Base-by-base conservation (phyloP, 2,888 invertebrate genomes). In the Heliothis peltigera region DNA sequence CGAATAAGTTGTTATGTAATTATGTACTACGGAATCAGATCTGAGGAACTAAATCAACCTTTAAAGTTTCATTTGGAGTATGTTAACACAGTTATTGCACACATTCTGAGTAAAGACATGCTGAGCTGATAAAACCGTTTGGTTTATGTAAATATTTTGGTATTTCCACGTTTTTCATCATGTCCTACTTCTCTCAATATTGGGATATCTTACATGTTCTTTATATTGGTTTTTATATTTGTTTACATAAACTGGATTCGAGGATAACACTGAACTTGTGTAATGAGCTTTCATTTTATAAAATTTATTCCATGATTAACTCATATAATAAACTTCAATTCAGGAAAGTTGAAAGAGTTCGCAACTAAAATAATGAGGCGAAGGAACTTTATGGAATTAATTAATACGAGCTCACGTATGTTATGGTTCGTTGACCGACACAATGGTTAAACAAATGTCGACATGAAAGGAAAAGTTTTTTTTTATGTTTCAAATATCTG, bases 101-200 rank as follows among this genome's bases (percentile, higher is more conserved):
- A 60, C 60, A 47, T 66, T 65, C 60, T 48, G 25, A 55, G 65
- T 75, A 74, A 59, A 64, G 35, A 56, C 59, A 69, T n/a, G 15
- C 19, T 53, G 46, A 56, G 46, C 44, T 67, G 57, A 49, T 73
- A 48, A 47, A 70, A 70, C 48, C 59, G 57, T 56, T 70, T 54
- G 59, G 46, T 49, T 61, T 47, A 48, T 21, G 57, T 75, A 76
- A 76, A 72, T 76, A 76, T 76, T 76, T 51, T 71, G 57, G 22
- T 64, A 43, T 51, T 48, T 56, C n/a, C n/a, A 64, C 55, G 60
- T 53, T 59, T 58, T 56, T 58, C 53, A 52, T 49, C 52, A 44
- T 71, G 75, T 15, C 66, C 75, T 62, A 77, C 54, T 72, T 65
- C 22, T 43, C 59, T 59, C 47, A 57, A 60, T 73, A 73, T 59